Evolutionary conservation across 2,888 invertebrate genomes (phyloP).

Genomic region (Taenaris catops): DNA sequence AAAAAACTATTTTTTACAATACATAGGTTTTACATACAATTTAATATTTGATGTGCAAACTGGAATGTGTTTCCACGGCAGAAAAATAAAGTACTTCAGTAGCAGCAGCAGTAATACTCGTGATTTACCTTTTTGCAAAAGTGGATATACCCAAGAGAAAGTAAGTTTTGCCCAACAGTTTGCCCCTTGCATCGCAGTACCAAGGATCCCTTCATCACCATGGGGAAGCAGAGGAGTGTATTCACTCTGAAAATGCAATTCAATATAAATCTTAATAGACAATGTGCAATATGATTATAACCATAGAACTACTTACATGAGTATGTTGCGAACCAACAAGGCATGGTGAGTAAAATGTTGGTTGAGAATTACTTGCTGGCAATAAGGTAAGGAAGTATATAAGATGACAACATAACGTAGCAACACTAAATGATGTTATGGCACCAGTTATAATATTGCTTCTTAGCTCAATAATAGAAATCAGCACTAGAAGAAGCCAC

Average conservation of each 20-base stretch:
- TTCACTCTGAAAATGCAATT: conserved; percentile 68
- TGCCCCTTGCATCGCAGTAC: conserved; percentile 89
- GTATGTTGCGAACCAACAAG: conserved; percentile 72
- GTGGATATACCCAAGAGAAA: conserved; percentile 93
- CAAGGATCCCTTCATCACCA: conserved; percentile 86
- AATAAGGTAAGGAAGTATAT: conserved; percentile 86
- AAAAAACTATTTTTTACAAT: too few relatives aligned
- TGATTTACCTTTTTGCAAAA: conserved; percentile 89
- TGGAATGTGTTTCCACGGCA: too few relatives aligned
- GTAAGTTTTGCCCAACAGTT: conserved; percentile 86
- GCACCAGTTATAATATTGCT: conserved; percentile 78
- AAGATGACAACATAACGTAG: conserved; percentile 81
- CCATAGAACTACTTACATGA: conserved; percentile 55
- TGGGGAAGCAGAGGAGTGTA: conserved; percentile 82
- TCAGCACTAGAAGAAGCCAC: conserved; percentile 84
- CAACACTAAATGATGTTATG: conserved; percentile 80
- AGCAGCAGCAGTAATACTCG: too few relatives aligned
- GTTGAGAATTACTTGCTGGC: conserved; percentile 77
- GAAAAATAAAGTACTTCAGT: too few relatives aligned
- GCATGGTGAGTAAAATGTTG: conserved; percentile 67
- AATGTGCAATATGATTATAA: not conserved
- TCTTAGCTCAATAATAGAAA: conserved; percentile 84
- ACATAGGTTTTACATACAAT: too few relatives aligned
- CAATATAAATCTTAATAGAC: not conserved
- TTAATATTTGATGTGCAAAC: too few relatives aligned